These are phyloP conservation scores for Pipistrellus nathusii DNA, from an alignment of 2,797 vertebrate species.

Conservation along the genomic window DNA sequence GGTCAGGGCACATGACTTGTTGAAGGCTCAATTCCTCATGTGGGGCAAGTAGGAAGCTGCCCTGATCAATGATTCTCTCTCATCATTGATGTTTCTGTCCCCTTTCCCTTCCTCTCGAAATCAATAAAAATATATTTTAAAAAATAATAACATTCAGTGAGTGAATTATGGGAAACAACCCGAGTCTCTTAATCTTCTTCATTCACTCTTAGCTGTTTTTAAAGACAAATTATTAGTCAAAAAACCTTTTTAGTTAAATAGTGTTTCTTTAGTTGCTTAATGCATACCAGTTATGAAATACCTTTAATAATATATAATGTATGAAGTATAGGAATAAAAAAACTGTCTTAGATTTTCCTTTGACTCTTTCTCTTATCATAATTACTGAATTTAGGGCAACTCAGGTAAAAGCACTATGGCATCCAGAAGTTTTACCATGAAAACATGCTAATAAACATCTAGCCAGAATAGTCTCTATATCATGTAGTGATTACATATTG, in stretches of 20 bases:
- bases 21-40: too few species aligned
- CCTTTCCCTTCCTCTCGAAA: too few species aligned
- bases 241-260: background rate
- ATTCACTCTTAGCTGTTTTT: constrained; percentile 1
- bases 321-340: background rate
- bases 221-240: background rate
- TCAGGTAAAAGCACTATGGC: background rate
- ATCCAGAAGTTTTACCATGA: constrained; percentile 9
- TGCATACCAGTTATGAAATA: constrained; percentile 36
- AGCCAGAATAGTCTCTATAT: background rate
- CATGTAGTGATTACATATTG: background rate
- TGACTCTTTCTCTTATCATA: background rate
- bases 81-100: too few species aligned
- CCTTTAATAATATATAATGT: background rate
- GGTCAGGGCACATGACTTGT: too few species aligned
- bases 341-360: background rate
- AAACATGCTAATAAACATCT: background rate
- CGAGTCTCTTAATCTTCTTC: background rate
- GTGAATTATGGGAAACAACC: background rate
- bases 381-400: constrained; percentile 5
- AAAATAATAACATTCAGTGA: background rate
- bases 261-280: background rate
- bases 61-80: too few species aligned
- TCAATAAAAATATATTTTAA: too few species aligned
- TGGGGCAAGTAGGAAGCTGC: too few species aligned